Percentiles rank a stretch among this genome's conserved stretches.
These are phyloP conservation scores for Thalassarche chlororhynchos DNA, from an alignment of 2,113 vertebrate species.

Conservation along the genomic window DNA sequence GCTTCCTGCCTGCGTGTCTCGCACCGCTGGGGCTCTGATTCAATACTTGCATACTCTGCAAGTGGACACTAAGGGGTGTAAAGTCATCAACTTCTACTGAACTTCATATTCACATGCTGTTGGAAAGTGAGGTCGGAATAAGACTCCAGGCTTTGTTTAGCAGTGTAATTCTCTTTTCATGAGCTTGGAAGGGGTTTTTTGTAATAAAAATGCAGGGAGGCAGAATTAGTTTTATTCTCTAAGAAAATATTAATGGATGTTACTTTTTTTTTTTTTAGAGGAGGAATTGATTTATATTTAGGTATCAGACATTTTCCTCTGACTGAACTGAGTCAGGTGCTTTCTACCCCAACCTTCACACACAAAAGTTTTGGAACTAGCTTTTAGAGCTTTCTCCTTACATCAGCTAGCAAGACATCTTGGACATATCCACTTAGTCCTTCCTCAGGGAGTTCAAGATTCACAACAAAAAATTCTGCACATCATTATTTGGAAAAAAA, in stretches of 20 bases:
- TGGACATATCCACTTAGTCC: not conserved
- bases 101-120: not conserved
- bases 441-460: not conserved
- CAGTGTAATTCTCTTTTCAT: not conserved
- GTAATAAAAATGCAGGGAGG: not conserved
- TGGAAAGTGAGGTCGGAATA: not conserved
- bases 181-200: not conserved
- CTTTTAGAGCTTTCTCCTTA: not conserved
- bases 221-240: not conserved
- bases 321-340: not conserved
- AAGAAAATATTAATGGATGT: not conserved
- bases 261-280: not conserved
- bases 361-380: not conserved
- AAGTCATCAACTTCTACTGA: constrained; percentile 16
- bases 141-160: not conserved
- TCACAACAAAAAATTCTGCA: not conserved
- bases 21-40: not conserved
- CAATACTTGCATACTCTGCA: not conserved
- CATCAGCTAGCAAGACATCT: not conserved
- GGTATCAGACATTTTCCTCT: not conserved
- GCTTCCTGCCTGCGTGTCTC: not conserved
- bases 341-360: not conserved
- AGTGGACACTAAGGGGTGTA: constrained; percentile 32
- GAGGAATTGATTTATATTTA: not conserved
- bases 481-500: not conserved